These are phyloP conservation scores for Fragum sueziense DNA, from an alignment of 2,888 invertebrate species.

Conservation along the genomic window DNA sequence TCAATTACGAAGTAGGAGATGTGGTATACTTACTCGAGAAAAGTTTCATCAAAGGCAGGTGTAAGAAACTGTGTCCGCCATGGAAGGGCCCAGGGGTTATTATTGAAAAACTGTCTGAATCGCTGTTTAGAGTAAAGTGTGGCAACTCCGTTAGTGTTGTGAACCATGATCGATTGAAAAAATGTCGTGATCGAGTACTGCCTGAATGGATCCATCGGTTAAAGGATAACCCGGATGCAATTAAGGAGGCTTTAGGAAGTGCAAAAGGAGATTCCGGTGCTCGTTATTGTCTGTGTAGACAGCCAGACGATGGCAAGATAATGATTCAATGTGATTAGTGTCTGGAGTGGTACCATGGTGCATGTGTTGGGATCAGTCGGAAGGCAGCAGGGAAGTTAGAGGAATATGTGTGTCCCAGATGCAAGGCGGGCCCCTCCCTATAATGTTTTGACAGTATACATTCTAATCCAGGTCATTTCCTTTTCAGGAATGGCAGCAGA, in stretches of 20 bases:
- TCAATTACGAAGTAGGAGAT: slow-evolving; percentile 31
- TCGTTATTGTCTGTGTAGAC: slow-evolving; percentile 21
- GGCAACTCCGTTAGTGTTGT: slow-evolving; percentile 10
- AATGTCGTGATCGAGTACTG: slow-evolving; percentile 19
- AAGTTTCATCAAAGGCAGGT: slow-evolving; percentile 16
- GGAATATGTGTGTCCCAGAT: slow-evolving; percentile 6
- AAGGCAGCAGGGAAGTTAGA: background rate
- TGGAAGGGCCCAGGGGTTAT: slow-evolving; percentile 51
- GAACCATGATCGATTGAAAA: slow-evolving; percentile 44
- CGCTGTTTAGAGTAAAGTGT: slow-evolving; percentile 28
- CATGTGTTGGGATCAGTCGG: background rate
- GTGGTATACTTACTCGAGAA: slow-evolving; percentile 33
- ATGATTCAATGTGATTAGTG: slow-evolving; percentile 31
- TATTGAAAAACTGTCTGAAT: slow-evolving; percentile 22
- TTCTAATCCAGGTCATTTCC: background rate
- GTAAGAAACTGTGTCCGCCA: slow-evolving; percentile 17
- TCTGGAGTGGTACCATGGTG: slow-evolving; percentile 3
- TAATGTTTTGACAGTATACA: background rate
- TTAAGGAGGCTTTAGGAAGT: background rate
- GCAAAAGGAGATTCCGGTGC: background rate
- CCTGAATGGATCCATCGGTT: slow-evolving; percentile 28
- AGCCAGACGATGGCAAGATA: slow-evolving; percentile 13
- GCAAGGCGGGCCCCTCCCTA: background rate
- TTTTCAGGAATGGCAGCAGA: slow-evolving; percentile 10
- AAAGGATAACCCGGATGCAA: background rate